Conservation (phyloP, 2,797 vertebrate species). For the Falco naumanni region DNA sequence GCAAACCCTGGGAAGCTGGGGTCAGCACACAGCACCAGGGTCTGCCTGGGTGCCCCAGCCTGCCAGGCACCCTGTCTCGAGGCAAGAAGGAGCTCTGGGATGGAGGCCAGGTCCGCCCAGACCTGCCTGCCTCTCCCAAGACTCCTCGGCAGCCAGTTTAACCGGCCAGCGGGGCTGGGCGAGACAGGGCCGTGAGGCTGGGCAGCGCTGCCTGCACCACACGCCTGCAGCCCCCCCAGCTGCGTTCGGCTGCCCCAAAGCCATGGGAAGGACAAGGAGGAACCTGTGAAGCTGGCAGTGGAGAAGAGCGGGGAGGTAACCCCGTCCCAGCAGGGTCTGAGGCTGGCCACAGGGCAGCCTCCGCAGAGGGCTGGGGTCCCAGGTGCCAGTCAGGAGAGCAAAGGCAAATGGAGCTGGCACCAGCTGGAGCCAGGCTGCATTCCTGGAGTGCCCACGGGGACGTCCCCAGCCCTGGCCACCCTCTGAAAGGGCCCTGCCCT, state of each 20-base stretch:
- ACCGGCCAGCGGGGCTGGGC: rapidly evolving
- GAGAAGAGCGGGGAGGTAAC: neutral
- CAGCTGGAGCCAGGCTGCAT: neutral
- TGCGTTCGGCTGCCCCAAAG: neutral
- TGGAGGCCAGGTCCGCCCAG: neutral
- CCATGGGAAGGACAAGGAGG: neutral
- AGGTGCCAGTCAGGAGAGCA: neutral
- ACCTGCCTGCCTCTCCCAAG: neutral
- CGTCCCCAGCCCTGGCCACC: neutral
- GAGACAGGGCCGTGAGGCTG: neutral
- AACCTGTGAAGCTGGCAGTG: neutral
- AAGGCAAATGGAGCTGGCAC: neutral
- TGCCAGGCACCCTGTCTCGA: neutral
- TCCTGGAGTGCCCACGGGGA: neutral
- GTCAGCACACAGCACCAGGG: neutral
- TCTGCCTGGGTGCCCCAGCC: neutral
- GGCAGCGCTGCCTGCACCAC: neutral
- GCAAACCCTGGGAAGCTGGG: rapidly evolving
- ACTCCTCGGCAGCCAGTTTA: neutral
- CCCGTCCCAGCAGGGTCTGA: rapidly evolving
- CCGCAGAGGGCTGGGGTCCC: rapidly evolving
- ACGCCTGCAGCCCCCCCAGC: neutral
- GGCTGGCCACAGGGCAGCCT: neutral
- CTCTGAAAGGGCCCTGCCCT: neutral
- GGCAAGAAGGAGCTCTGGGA: neutral